Evolutionary conservation across 2,888 invertebrate species (phyloP).

Genomic region (Odontomyia ornata): DNA sequence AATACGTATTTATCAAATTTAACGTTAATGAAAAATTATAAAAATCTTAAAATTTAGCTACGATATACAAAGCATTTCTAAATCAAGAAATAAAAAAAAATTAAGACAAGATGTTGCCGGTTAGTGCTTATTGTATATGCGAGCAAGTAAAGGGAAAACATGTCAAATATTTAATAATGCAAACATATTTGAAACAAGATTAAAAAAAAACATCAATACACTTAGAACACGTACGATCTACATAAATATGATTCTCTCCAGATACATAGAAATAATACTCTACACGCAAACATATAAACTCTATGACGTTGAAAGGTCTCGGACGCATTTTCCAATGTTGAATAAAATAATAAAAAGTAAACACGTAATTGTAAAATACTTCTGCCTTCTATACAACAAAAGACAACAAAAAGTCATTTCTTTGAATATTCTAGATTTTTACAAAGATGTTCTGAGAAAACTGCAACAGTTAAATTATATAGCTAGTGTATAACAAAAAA

Average conservation of each 20-base stretch:
- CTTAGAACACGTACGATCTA: constrained; percentile 8
- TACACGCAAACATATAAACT: constrained; percentile 23
- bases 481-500: constrained; percentile 8
- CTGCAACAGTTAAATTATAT: constrained; percentile 10
- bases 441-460: constrained; percentile 33
- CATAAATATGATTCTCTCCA: constrained; percentile 15
- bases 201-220: constrained; percentile 17
- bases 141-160: background rate
- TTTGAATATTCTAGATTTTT: constrained; percentile 41
- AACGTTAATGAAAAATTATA: constrained; percentile 31
- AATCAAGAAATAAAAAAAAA: background rate
- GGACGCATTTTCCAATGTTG: constrained; percentile 20
- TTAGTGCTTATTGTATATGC: constrained; percentile 5
- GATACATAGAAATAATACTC: constrained; percentile 24
- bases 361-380: constrained; percentile 37
- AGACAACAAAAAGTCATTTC: constrained; percentile 38
- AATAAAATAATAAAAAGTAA: constrained; percentile 16
- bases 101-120: background rate
- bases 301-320: background rate
- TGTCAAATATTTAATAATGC: background rate
- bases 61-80: constrained; percentile 16
- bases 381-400: constrained; percentile 47
- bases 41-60: constrained; percentile 17
- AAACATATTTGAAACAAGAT: background rate
- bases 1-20: constrained; percentile 49